Conservation (phyloP, 2,888 invertebrate species). For the Beris chalybata region DNA sequence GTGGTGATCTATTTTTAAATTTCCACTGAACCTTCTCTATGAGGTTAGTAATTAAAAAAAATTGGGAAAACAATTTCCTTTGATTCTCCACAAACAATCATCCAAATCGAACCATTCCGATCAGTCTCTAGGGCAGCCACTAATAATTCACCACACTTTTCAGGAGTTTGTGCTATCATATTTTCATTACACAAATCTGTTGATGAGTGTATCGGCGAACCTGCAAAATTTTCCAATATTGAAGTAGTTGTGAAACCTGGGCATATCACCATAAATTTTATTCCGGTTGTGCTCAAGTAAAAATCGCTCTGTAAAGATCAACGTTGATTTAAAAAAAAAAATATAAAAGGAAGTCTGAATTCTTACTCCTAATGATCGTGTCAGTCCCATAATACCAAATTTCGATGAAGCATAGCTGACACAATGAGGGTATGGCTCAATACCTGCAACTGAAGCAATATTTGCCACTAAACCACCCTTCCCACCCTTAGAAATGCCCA, state of each 20-base stretch:
- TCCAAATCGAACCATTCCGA: slow-evolving; percentile 50
- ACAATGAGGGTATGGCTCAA: slow-evolving; percentile 50
- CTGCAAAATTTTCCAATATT: slow-evolving; percentile 46
- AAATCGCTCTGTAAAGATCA: slow-evolving; percentile 42
- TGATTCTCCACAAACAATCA: slow-evolving; percentile 48
- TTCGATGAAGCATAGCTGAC: slow-evolving; percentile 52
- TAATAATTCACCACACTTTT: slow-evolving; percentile 47
- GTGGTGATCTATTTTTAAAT: too few relatives aligned
- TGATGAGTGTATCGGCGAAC: background rate
- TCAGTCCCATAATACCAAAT: slow-evolving; percentile 53
- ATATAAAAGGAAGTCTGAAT: background rate
- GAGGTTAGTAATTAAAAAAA: too few relatives aligned
- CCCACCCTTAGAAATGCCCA: slow-evolving; percentile 51
- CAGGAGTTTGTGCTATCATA: slow-evolving; percentile 34
- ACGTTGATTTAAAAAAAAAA: background rate
- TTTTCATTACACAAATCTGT: background rate
- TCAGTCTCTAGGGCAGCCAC: slow-evolving; percentile 48
- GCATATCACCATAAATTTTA: slow-evolving; percentile 49
- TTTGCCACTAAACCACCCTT: slow-evolving; percentile 51
- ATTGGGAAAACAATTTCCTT: slow-evolving; percentile 41
- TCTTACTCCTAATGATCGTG: slow-evolving; percentile 49
- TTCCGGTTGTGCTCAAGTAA: slow-evolving; percentile 48
- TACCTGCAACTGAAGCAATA: slow-evolving; percentile 50
- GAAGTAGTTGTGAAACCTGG: slow-evolving; percentile 51
- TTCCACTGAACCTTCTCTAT: too few relatives aligned